Base-by-base conservation (phyloP, 1,140 invertebrate species). In the Caenorhabditis latens region DNA sequence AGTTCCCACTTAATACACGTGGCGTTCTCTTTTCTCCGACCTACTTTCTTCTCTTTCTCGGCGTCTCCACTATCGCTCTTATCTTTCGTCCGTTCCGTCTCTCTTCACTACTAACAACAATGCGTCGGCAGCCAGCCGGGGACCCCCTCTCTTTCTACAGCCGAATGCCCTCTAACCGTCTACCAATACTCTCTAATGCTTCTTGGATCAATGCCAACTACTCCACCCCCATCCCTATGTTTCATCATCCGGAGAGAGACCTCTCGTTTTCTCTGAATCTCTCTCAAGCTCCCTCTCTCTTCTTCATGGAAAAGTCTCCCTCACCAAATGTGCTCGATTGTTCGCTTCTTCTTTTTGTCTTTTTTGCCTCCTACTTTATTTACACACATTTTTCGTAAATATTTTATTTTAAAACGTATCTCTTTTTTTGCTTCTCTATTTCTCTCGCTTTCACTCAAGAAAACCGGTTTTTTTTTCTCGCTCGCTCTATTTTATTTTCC, bases 161-260 rank as follows among this genome's bases (percentile, higher is more conserved):
- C 32, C 32, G 32, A 32, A 32, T 32, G 32, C 32, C 32, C 40
- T 43, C 65, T 53, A 6, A 8, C 43, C 1, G n/a, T 46, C 65
- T 71, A 71, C 43, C 65, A 71, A 46, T 46, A 50, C 71, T 24
- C 71, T 79, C 71, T 50, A 50, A n/a, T n/a, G 14, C 19, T 79
- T 79, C 71, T 79, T 79, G 71, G 71, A 79, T 79, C 71, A 79
- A 79, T 79, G 71, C 71, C 71, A 79, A 79, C 71, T 79, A 53
- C 40, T 21, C 42, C 65, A 21, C 24, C 21, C 32, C 24, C 63
- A 32, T 19, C 43, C 71, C 19, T 19, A 48, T 79, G 71, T 79
- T 79, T 79, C 71, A 79, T 79, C 71, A 79, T 19, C 65, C 61
- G 61, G 24, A 63, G 61, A 24, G 61, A 21, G 32, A 24, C 11